Conservation (phyloP, 2,888 invertebrate genomes). For the Neoascia interrupta region DNA sequence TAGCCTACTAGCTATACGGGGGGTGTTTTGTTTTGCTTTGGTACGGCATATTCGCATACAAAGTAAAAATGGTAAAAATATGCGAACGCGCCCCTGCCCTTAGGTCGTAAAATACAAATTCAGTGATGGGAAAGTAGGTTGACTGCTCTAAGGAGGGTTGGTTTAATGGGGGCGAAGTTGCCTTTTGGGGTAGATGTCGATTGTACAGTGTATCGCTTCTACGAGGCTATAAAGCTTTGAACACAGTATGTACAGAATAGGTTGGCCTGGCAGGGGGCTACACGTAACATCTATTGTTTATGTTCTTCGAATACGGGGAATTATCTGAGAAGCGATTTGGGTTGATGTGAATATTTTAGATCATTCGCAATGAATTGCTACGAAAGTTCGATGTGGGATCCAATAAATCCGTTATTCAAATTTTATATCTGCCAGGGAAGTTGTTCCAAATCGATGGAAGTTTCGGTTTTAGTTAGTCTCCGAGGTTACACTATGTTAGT, state of each 20-base stretch:
- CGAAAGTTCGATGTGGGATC: too few species aligned
- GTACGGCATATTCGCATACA: not conserved
- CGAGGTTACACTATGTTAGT: not conserved
- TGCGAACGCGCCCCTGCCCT: slow-evolving; percentile 12
- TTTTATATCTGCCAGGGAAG: slow-evolving; percentile 14
- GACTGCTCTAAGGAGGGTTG: not conserved
- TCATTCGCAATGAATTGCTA: slow-evolving; percentile 19
- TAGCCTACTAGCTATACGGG: not conserved
- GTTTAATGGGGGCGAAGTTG: slow-evolving; percentile 7
- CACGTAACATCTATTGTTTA: slow-evolving; percentile 37
- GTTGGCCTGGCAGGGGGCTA: slow-evolving; percentile 32
- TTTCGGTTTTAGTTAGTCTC: not conserved
- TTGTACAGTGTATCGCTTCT: not conserved
- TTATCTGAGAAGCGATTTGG: slow-evolving; percentile 26
- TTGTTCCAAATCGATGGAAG: slow-evolving; percentile 17
- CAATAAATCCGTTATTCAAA: slow-evolving; percentile 10
- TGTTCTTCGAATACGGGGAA: slow-evolving; percentile 2
- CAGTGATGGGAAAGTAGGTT: not conserved
- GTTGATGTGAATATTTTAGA: slow-evolving; percentile 25
- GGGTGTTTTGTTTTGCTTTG: slow-evolving; percentile 15
- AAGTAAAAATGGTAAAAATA: slow-evolving; percentile 41
- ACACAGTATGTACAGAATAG: too few species aligned
- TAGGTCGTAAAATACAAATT: slow-evolving; percentile 26
- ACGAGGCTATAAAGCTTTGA: not conserved
- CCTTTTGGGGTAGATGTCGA: slow-evolving; percentile 14